Evolutionary conservation across 2,113 vertebrate species (phyloP).

Genomic region (Crotalus horridus): DNA sequence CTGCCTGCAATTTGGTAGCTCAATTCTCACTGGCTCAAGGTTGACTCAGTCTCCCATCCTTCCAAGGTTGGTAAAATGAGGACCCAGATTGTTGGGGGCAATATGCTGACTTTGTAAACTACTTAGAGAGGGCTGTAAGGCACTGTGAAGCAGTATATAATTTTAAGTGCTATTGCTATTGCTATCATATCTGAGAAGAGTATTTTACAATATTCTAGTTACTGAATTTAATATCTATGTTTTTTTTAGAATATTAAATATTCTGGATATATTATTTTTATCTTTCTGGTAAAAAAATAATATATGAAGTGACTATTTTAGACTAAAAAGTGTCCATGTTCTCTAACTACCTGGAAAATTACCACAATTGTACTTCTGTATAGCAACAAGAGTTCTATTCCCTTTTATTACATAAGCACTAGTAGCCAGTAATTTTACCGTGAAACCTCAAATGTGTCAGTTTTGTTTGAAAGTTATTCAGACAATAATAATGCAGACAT

Average conservation of each 20-base stretch:
- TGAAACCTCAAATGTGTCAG: background rate
- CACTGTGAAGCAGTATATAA: too few species aligned
- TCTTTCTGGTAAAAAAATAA: background rate
- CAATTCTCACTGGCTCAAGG: too few species aligned
- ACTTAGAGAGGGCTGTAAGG: too few species aligned
- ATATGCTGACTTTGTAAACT: too few species aligned
- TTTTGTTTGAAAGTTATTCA: background rate
- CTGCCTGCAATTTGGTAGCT: too few species aligned
- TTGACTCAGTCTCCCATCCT: too few species aligned
- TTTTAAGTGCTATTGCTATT: background rate
- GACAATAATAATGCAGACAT: background rate
- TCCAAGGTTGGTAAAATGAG: too few species aligned
- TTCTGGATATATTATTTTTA: background rate
- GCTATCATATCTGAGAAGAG: conserved; percentile 6
- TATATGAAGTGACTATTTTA: background rate
- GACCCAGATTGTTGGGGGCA: too few species aligned
- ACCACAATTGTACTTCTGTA: background rate
- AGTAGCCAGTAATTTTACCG: background rate
- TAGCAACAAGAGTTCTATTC: background rate
- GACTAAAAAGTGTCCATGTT: conserved; percentile 1
- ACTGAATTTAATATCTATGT: conserved; percentile 1
- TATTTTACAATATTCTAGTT: conserved; percentile 22
- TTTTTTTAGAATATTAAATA: background rate
- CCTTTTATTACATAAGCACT: background rate
- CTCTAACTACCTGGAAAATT: background rate